These are phyloP conservation scores for Orussus abietinus DNA, from an alignment of 1,140 invertebrate species.

Conservation along the genomic window DNA sequence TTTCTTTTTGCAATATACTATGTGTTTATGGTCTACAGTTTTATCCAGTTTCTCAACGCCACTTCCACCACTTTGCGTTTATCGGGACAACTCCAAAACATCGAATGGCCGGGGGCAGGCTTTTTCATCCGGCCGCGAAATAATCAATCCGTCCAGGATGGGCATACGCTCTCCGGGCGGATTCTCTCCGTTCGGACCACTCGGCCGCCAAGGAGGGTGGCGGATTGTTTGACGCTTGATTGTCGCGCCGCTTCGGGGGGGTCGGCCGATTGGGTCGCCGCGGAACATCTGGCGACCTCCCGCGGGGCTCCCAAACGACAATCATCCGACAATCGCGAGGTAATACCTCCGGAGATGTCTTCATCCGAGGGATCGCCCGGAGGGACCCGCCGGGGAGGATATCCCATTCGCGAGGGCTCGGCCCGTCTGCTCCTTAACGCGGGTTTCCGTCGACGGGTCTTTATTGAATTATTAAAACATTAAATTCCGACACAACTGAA, in stretches of 20 bases:
- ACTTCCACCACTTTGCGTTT: too few species aligned
- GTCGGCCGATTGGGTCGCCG: constrained; percentile 52
- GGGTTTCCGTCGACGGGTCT: too few species aligned
- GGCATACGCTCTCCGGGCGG: constrained; percentile 49
- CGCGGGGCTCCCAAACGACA: constrained; percentile 51
- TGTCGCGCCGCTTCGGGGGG: constrained; percentile 48
- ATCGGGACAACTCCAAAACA: too few species aligned
- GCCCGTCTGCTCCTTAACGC: too few species aligned
- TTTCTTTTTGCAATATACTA: too few species aligned
- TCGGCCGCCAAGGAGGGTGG: constrained; percentile 36
- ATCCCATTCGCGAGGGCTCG: constrained; percentile 25
- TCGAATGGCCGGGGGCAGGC: too few species aligned
- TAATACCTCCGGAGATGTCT: constrained; percentile 51
- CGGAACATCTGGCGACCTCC: constrained; percentile 54
- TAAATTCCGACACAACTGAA: too few species aligned
- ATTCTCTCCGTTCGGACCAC: too few species aligned
- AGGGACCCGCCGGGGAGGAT: constrained; percentile 27
- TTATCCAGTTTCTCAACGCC: too few species aligned
- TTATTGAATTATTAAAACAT: too few species aligned
- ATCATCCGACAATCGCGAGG: constrained; percentile 50
- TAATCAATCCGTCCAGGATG: constrained; percentile 45
- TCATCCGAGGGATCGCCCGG: constrained; percentile 35
- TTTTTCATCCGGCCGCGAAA: constrained; percentile 28
- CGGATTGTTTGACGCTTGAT: constrained; percentile 53
- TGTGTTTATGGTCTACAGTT: too few species aligned